phyloP scores from a whole-genome alignment of 2,113 vertebrate species.

The Brienomyrus brachyistius region DNA sequence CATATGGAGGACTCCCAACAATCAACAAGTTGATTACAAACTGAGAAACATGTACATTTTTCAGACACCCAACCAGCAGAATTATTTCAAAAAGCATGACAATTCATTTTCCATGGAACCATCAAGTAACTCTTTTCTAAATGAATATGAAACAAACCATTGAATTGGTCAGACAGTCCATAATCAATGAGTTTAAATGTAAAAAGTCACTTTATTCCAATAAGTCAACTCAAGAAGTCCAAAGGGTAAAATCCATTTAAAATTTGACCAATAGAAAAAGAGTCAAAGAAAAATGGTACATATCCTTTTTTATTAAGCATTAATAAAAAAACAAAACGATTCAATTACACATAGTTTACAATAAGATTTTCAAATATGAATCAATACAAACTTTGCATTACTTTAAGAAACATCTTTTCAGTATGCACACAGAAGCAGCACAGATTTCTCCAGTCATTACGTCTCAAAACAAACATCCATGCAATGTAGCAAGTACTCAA shows the following conservation, averaged over 20 bases:
- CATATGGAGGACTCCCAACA: background rate
- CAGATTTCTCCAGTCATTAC: slow-evolving; percentile 16
- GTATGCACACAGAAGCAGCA: slow-evolving; percentile 5
- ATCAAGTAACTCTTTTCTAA: background rate
- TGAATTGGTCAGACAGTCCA: background rate
- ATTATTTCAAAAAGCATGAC: background rate
- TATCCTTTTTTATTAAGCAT: slow-evolving; percentile 24
- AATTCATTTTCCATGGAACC: background rate
- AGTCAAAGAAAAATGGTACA: slow-evolving; percentile 16
- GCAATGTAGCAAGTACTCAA: slow-evolving; percentile 26
- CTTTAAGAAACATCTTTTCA: slow-evolving; percentile 12
- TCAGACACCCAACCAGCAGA: background rate
- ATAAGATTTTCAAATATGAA: background rate
- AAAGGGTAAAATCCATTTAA: background rate
- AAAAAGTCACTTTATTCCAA: background rate
- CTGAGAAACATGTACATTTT: background rate
- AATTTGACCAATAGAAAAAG: slow-evolving; percentile 6
- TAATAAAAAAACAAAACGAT: slow-evolving; percentile 12
- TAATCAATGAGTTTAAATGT: background rate
- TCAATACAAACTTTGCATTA: slow-evolving; percentile 6
- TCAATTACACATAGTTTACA: slow-evolving; percentile 13
- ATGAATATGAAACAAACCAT: background rate
- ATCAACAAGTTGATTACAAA: background rate
- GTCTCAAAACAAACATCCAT: slow-evolving; percentile 35
- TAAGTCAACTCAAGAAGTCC: background rate